A percentile compares a stretch with the other conserved stretches of the same genome.
Evolutionary conservation across 1,140 invertebrate species (phyloP).

Genomic region (Bombus huntii): DNA sequence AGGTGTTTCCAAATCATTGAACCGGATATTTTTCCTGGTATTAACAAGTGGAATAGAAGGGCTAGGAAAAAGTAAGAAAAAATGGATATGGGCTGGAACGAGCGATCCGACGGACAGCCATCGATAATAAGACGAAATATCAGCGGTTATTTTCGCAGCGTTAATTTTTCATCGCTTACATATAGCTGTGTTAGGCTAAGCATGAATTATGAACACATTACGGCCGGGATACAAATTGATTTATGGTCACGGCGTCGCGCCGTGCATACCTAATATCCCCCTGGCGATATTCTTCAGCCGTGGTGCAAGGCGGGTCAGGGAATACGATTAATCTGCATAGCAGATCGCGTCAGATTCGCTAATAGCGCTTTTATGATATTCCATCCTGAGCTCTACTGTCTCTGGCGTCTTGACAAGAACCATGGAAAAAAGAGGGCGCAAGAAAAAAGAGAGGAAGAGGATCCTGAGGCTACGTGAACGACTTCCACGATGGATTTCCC

Average conservation of each 20-base stretch:
- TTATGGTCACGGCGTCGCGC: slow-evolving; percentile 74
- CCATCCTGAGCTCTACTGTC: slow-evolving; percentile 35
- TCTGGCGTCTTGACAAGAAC: slow-evolving; percentile 38
- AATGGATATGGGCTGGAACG: background rate
- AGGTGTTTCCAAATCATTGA: background rate
- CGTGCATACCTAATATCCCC: slow-evolving; percentile 77
- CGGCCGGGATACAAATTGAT: slow-evolving; percentile 79
- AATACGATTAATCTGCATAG: slow-evolving; percentile 75
- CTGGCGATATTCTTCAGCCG: slow-evolving; percentile 71
- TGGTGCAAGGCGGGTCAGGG: slow-evolving; percentile 57
- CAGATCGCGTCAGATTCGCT: slow-evolving; percentile 67
- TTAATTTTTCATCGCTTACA: slow-evolving; percentile 75
- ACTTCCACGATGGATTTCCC: slow-evolving; percentile 1
- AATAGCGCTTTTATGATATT: slow-evolving; percentile 69
- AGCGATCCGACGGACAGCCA: background rate
- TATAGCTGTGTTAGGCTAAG: slow-evolving; percentile 74
- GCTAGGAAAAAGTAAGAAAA: background rate
- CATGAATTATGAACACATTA: slow-evolving; percentile 81
- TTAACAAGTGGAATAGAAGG: background rate
- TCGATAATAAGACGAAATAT: slow-evolving; percentile 54
- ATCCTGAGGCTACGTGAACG: background rate
- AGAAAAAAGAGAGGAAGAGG: background rate
- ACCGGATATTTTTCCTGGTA: background rate
- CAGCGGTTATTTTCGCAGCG: slow-evolving; percentile 66
- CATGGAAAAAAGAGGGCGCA: background rate